Evolutionary conservation across 1,140 invertebrate genomes (phyloP), one percentile per base, ranked within the genome.

Genomic region (Diachasma alloeum): DNA sequence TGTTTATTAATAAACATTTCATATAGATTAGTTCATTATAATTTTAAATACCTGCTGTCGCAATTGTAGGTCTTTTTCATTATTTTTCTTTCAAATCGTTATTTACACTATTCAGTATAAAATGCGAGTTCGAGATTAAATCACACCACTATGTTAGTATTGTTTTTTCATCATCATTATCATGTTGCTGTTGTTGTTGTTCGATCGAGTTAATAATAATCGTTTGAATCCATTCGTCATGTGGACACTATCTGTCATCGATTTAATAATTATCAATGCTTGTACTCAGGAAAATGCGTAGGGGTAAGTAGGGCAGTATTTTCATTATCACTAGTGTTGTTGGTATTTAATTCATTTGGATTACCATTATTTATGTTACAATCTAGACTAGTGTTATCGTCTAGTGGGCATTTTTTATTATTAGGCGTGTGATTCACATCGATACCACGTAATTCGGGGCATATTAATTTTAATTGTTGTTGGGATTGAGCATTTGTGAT

Each of bases 231-330:
- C 31, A 13, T 72, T 63, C 42, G 9, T 79, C 13, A 84, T 81
- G 83, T 83, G 79, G 82, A 86, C 84, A 88, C 85, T 89, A 87
- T 83, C 80, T 89, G 84, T 87, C 84, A 81, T 88, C 83, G 84
- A 85, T 86, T 85, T 71, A 46, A 72, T 72, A 79, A 81, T 82
- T 84, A 87, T 90, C 85, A 90, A 87, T 91, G 89, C 86, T 91
- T 91, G 85, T 90, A 90, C 83, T 91, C 88, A 77, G 90, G 89
- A 84, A 91, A 91, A 87, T 90, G 86, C 81, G 86, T 83, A 82
- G 85, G 85, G 82, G 87, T 83, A 74, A 88, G 82, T 83, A 89
- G 88, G 83, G 87, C 87, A 86, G 86, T 89, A 87, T 87, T 90
- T 86, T 90, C 86, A 80, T 87, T 88, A 87, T 86, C 85, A 85